Evolutionary conservation across 1,140 invertebrate species (phyloP).

Genomic region (Lasioglossum baleicum): DNA sequence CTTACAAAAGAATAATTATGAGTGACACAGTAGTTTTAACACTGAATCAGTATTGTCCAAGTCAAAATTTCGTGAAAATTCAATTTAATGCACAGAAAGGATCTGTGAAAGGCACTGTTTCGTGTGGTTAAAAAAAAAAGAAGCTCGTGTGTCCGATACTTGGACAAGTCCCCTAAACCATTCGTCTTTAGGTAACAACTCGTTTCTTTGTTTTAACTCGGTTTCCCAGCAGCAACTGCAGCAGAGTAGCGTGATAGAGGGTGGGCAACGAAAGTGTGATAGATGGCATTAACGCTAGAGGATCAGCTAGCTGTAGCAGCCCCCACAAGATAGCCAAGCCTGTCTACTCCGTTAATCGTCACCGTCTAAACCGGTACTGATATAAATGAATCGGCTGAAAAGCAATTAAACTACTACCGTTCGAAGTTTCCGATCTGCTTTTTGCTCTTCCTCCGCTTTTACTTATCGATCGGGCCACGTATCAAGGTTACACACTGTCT

Average conservation of each 20-base stretch:
- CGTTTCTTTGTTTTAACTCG: conserved; percentile 15
- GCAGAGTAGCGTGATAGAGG: conserved; percentile 39
- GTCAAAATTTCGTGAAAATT: too few relatives aligned
- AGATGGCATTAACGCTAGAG: conserved; percentile 73
- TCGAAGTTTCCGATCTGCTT: background rate
- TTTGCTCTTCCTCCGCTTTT: background rate
- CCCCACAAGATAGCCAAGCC: conserved; percentile 12
- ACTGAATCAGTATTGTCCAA: too few relatives aligned
- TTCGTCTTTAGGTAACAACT: conserved; percentile 70
- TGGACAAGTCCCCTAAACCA: conserved; percentile 30
- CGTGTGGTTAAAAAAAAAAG: too few relatives aligned
- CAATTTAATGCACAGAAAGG: too few relatives aligned
- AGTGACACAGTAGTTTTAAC: too few relatives aligned
- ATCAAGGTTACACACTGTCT: too few relatives aligned
- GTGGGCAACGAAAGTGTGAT: conserved; percentile 71
- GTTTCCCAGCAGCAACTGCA: conserved; percentile 17
- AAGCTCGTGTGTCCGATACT: too few relatives aligned
- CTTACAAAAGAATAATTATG: too few relatives aligned
- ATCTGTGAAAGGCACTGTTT: too few relatives aligned
- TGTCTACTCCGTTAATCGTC: conserved; percentile 64
- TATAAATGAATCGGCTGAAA: conserved; percentile 58
- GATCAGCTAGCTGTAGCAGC: conserved; percentile 62
- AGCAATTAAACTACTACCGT: conserved; percentile 59
- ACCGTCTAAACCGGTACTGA: conserved; percentile 70
- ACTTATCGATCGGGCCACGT: conserved; percentile 27